Evolutionary conservation across 2,113 vertebrate genomes (phyloP).

Genomic region (Oceanites oceanicus): DNA sequence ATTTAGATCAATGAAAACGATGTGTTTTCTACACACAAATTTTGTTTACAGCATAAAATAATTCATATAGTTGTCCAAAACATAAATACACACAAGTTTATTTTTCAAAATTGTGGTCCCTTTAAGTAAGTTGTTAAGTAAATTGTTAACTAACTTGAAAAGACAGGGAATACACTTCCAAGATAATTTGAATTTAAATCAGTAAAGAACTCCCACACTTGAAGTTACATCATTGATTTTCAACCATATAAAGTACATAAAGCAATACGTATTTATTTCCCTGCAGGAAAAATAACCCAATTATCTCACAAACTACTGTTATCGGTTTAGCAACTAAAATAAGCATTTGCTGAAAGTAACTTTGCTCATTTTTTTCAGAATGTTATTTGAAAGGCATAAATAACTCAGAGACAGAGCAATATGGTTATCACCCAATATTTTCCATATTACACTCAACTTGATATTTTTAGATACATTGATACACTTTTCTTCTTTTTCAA

Average conservation of each 20-base stretch:
- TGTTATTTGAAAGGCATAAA: slow-evolving; percentile 8
- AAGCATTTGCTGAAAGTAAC: slow-evolving; percentile 21
- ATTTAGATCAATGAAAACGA: not conserved
- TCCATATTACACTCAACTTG: not conserved
- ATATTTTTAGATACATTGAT: slow-evolving; percentile 2
- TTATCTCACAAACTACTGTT: slow-evolving; percentile 10
- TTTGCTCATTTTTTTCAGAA: slow-evolving; percentile 10
- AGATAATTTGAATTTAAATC: not conserved
- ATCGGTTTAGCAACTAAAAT: slow-evolving; percentile 11
- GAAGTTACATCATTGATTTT: not conserved
- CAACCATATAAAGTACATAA: not conserved
- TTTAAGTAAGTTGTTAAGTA: not conserved
- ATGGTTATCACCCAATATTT: not conserved
- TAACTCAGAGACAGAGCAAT: not conserved
- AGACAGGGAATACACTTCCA: not conserved
- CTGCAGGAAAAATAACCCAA: slow-evolving; percentile 6
- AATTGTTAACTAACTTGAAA: not conserved
- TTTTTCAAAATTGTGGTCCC: not conserved
- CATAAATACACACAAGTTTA: not conserved
- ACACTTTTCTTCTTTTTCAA: not conserved
- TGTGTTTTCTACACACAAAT: not conserved
- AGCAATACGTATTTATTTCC: not conserved
- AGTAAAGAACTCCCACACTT: not conserved
- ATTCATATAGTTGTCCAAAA: not conserved
- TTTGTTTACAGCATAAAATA: not conserved